Base-by-base conservation (phyloP, 2,113 vertebrate genomes). In the Brachypodius melanocephalos region DNA sequence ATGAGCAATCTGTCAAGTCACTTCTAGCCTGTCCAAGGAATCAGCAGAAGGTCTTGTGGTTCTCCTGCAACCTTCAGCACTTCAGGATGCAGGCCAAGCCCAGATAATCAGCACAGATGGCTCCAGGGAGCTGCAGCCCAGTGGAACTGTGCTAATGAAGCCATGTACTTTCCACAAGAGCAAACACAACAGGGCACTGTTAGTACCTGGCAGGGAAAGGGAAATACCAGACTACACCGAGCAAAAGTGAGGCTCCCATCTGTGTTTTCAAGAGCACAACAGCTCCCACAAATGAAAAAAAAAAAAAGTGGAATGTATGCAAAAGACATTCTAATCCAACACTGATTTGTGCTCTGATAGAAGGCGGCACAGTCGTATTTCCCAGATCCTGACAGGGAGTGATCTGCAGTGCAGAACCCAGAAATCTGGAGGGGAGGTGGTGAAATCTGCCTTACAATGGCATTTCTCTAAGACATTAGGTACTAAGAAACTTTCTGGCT, bases 81-180 rank as follows among this genome's bases (percentile, higher is more conserved):
- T 91, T 45, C 67, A 91, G 94, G 94, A 94, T 97, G 20, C 71
- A 85, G 93, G 95, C 95, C 96, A 96, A 93, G 93, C 73, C 54
- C 67, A 68, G 38, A 75, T 89, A 91, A 95, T 89, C 81, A 85
- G 93, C 93, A 94, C 96, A 97, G 95, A 96, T 96, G 96, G 96
- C 78, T 79, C 19, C 84, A 85, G 74, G 89, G 85, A 96, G 62
- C 63, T 91, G 93, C 95, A 96, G 91, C 89, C 94, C 96, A 77
- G 8, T 88, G 85, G 34, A 93, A 89, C 94, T 85, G 91, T 61
- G 88, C 89, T 97, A 97, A 96, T 95, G 95, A 96, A 96, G 94
- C 94, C 91, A 58, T 95, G 94, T 95, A 88, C 96, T 96, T 95
- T 95, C 94, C 95, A 96, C 87, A 89, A 85, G 91, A 95, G 95